A percentile compares a stretch with the other conserved stretches of the same genome.
These are phyloP conservation scores for Drosophila sordidula DNA, from an alignment of 2,888 invertebrate species.

Conservation along the genomic window DNA sequence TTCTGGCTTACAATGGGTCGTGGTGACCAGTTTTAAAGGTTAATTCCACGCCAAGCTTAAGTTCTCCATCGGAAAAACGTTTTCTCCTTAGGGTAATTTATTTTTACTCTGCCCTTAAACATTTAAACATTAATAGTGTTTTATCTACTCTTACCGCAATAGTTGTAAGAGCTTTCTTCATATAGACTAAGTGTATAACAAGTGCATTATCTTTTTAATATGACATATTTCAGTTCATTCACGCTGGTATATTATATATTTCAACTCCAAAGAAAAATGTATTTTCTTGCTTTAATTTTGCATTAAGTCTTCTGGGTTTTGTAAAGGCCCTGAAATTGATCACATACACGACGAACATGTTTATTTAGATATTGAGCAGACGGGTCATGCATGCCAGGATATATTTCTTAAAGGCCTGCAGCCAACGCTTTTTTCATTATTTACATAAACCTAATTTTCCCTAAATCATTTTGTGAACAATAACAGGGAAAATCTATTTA, in stretches of 20 bases:
- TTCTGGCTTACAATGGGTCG: background rate
- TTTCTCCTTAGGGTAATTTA: too few relatives aligned
- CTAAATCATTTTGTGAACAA: conserved; percentile 84
- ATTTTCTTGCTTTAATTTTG: conserved; percentile 38
- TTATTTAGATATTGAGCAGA: conserved; percentile 18
- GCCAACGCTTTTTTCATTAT: conserved; percentile 76
- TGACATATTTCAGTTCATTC: background rate
- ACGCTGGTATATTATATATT: background rate
- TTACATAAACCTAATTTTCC: conserved; percentile 85
- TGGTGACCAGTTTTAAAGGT: background rate
- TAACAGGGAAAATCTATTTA: conserved; percentile 79
- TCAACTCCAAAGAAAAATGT: conserved; percentile 3
- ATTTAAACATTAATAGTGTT: background rate
- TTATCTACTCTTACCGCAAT: background rate
- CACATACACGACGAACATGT: conserved; percentile 5
- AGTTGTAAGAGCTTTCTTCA: background rate
- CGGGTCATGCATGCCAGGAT: conserved; percentile 46
- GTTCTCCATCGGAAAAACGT: background rate
- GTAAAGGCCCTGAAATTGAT: conserved; percentile 40
- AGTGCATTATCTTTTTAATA: background rate
- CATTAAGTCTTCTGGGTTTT: conserved; percentile 30
- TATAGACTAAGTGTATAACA: background rate
- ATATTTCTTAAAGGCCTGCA: conserved; percentile 53
- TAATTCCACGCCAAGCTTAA: background rate
- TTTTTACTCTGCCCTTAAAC: background rate